Percentiles rank a stretch among this genome's conserved stretches.
Evolutionary conservation across 1,140 invertebrate species (phyloP).

Genomic region (Colletes gigas): DNA sequence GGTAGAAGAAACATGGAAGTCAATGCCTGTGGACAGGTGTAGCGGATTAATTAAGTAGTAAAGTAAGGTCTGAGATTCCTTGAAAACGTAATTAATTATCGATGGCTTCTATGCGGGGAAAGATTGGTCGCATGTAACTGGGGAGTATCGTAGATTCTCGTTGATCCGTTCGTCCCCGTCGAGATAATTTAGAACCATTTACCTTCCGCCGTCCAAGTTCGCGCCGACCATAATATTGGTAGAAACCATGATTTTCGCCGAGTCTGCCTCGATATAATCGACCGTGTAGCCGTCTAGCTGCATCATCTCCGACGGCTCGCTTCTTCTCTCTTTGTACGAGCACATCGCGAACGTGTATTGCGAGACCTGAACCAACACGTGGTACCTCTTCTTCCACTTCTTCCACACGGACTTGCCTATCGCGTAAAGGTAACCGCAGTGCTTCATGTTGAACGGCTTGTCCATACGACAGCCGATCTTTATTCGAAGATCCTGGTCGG

Average conservation of each 20-base stretch:
- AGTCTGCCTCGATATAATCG: slow-evolving; percentile 97
- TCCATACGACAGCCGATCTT: slow-evolving; percentile 99
- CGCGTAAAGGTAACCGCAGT: slow-evolving; percentile 95
- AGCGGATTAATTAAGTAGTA: too few relatives aligned
- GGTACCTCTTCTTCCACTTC: slow-evolving; percentile 99
- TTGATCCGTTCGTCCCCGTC: background rate
- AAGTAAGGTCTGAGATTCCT: too few relatives aligned
- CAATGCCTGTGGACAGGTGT: too few relatives aligned
- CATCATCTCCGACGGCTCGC: slow-evolving; percentile 99
- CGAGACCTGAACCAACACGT: slow-evolving; percentile 98
- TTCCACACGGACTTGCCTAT: slow-evolving; percentile 99
- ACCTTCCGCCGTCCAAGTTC: slow-evolving; percentile 82
- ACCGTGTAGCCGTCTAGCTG: slow-evolving; percentile 99
- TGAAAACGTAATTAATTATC: too few relatives aligned
- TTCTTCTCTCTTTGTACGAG: slow-evolving; percentile 99
- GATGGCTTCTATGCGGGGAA: too few relatives aligned
- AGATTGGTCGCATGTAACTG: too few relatives aligned
- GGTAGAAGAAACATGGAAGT: too few relatives aligned
- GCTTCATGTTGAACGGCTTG: slow-evolving; percentile 99
- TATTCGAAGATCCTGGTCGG: slow-evolving; percentile 97
- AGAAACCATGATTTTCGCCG: slow-evolving; percentile 93
- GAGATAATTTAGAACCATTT: slow-evolving; percentile 32
- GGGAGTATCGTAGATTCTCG: too few relatives aligned
- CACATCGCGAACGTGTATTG: slow-evolving; percentile 99
- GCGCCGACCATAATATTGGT: slow-evolving; percentile 95